Evolutionary conservation across 2,797 vertebrate species (phyloP).

Genomic region (Dicrostonyx torquatus): DNA sequence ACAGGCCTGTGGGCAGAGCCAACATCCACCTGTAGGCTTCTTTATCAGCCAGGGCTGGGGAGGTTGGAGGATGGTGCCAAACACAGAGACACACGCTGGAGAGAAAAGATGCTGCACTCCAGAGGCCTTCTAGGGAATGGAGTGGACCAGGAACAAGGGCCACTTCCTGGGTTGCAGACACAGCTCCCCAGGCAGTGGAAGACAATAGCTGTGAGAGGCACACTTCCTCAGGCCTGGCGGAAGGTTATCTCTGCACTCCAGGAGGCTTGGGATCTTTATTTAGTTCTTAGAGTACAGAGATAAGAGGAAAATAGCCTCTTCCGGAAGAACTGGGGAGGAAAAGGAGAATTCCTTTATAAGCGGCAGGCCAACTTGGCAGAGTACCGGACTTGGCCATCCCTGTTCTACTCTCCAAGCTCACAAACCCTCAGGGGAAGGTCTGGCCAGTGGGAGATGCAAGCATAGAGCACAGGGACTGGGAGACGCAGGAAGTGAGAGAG

Average conservation of each 20-base stretch:
- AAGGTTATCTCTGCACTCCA: conserved; percentile 71
- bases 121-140: background rate
- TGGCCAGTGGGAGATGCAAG: conserved; percentile 57
- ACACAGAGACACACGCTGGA: background rate
- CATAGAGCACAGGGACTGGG: conserved; percentile 67
- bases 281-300: conserved; percentile 73
- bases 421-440: conserved; percentile 78
- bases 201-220: background rate
- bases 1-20: background rate
- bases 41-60: background rate
- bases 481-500: conserved; percentile 85
- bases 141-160: background rate
- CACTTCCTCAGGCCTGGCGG: conserved; percentile 53
- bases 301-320: conserved; percentile 79
- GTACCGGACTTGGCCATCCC: conserved; percentile 64
- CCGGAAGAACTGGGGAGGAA: conserved; percentile 62
- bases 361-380: conserved; percentile 20
- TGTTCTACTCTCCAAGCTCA: conserved; percentile 74
- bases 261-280: conserved; percentile 63
- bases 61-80: background rate
- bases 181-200: background rate
- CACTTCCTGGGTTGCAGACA: background rate
- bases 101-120: background rate
- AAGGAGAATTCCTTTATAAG: conserved; percentile 66
- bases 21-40: background rate